Evolutionary conservation across 2,113 vertebrate genomes (phyloP).

Genomic region (Rhinoptilus africanus): DNA sequence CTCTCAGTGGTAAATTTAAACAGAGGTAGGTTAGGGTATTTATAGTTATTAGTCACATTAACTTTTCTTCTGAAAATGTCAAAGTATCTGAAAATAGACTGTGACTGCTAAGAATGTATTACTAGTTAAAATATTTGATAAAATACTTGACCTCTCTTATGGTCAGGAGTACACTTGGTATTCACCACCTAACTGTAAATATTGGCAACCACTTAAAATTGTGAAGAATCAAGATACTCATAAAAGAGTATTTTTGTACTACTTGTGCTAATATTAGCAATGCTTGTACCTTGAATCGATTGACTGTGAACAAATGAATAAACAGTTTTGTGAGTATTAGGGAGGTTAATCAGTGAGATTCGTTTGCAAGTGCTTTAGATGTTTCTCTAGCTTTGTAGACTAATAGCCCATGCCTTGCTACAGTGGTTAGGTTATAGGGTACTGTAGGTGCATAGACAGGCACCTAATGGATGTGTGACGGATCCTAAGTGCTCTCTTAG

Average conservation of each 20-base stretch:
- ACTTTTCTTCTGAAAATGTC: not conserved
- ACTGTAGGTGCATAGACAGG: rapidly evolving
- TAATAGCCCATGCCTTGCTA: not conserved
- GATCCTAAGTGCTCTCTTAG: not conserved
- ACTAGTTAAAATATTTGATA: not conserved
- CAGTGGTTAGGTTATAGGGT: not conserved
- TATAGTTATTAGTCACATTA: not conserved
- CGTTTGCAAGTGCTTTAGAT: not conserved
- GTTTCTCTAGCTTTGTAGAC: not conserved
- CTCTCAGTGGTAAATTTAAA: not conserved
- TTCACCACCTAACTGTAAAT: not conserved
- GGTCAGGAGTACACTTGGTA: not conserved
- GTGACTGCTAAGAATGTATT: not conserved
- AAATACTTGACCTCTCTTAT: not conserved
- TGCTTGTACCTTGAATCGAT: not conserved
- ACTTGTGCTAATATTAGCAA: not conserved
- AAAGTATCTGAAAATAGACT: not conserved
- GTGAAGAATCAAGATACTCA: not conserved
- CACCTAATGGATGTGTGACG: not conserved
- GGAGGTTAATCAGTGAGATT: not conserved
- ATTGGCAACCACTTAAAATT: not conserved
- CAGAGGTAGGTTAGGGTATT: not conserved
- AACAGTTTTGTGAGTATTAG: not conserved
- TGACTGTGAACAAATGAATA: not conserved
- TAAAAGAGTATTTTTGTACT: not conserved